Evolutionary conservation across 1,140 invertebrate genomes (phyloP), one percentile per base, ranked within the genome.

Genomic region (Caenorhabditis tropicalis): DNA sequence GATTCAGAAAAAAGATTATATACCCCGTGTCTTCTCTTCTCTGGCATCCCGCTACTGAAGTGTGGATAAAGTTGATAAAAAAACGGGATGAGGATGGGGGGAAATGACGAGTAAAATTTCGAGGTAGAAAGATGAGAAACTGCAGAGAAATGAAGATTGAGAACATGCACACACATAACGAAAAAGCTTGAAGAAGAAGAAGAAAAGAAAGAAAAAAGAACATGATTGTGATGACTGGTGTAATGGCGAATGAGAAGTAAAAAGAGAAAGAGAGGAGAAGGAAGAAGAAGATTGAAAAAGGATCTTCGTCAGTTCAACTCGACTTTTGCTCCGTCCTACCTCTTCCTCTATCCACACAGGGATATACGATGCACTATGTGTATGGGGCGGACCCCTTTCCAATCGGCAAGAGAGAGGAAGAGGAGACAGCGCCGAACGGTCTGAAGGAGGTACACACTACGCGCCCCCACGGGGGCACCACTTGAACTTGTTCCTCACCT

Each of bases 161-260:
- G 65, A 74, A 74, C 36, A 43, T 43, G 65, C 58, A 33, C 58
- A 56, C n/a, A 51, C 53, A n/a, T 7, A 36, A 16, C 3, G 15
- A 27, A 27, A 56, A 56, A 10, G 49, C 53, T 56, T 56, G 53
- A 43, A 74, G 33, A 65, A 24, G 65, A 74, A 74, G 36, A 43
- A 10, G 12, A 33, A 74, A 74, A n/a, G 12, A 43, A 12, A 43
- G 9, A 12, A 16, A 74, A 21, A 74, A 74, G 65, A 74, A 74
- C 65, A 74, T 43, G 65, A 74, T 65, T 29, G 58, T 65, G 58
- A 65, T 74, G 65, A 74, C 65, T 74, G 65, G 65, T 74, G 65
- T 74, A 74, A 74, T 74, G 65, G 43, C 36, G 65, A 74, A 16
- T 31, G 39, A 10, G 58, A 65, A 33, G n/a, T n/a, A n/a, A n/a